Percentiles rank a stretch among this genome's conserved stretches.
Evolutionary conservation across 2,797 vertebrate species (phyloP).

Genomic region (Crossoptilon crossoptilon): DNA sequence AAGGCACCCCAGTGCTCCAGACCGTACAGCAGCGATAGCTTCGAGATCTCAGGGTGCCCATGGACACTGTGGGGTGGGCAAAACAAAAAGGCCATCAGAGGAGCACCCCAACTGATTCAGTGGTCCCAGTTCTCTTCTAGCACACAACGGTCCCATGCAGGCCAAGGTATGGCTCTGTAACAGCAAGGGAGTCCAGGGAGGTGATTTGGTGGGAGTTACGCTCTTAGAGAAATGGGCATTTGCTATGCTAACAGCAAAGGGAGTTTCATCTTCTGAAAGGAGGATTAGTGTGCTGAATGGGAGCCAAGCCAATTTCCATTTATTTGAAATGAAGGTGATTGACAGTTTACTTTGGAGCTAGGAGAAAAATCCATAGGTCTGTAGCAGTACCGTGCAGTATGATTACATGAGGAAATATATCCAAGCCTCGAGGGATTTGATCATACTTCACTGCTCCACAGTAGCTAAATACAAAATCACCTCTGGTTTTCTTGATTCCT

Average conservation of each 20-base stretch:
- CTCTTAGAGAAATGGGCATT: neutral
- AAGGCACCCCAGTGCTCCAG: neutral
- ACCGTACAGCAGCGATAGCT: neutral
- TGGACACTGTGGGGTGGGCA: rapidly evolving
- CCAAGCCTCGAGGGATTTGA: neutral
- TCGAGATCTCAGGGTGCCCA: neutral
- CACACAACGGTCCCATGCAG: neutral
- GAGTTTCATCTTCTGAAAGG: neutral
- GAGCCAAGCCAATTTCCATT: neutral
- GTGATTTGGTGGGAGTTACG: neutral
- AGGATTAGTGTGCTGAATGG: neutral
- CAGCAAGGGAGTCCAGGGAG: neutral
- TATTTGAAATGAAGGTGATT: neutral
- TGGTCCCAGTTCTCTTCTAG: neutral
- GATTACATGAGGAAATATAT: neutral
- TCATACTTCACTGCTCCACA: neutral
- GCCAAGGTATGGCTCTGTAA: neutral
- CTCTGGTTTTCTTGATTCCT: neutral
- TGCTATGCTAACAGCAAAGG: rapidly evolving
- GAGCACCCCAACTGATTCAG: neutral
- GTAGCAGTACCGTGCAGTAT: rapidly evolving
- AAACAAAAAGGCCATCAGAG: neutral
- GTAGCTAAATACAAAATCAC: neutral
- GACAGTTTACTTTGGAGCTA: neutral
- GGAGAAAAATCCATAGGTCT: neutral